Percentiles rank a stretch among this genome's conserved stretches.
Evolutionary conservation across 2,797 vertebrate species (phyloP).

Genomic region (Pseudopleuronectes americanus): DNA sequence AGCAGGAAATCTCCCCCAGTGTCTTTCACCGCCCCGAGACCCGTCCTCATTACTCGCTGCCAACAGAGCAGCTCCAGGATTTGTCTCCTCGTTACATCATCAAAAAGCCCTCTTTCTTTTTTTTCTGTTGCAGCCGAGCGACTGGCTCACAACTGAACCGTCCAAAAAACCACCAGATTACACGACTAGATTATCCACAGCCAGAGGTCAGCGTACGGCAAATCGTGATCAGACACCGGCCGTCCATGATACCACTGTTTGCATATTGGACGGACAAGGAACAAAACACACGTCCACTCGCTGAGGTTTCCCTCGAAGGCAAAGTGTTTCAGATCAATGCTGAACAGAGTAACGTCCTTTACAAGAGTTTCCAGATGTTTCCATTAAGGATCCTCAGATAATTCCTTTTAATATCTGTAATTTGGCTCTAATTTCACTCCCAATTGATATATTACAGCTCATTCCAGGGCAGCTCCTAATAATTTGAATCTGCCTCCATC

Average conservation of each 20-base stretch:
- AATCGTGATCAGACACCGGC: background rate
- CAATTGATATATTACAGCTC: too few species aligned
- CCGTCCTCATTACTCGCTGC: slow-evolving; percentile 42
- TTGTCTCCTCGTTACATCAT: slow-evolving; percentile 61
- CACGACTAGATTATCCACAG: slow-evolving; percentile 47
- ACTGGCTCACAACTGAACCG: slow-evolving; percentile 17
- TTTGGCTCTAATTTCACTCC: too few species aligned
- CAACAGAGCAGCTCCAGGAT: slow-evolving; percentile 55
- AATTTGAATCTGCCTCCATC: too few species aligned
- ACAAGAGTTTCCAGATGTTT: too few species aligned
- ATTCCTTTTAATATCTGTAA: too few species aligned
- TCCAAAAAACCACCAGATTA: slow-evolving; percentile 69
- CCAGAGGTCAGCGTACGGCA: slow-evolving; percentile 38
- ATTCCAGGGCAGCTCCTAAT: too few species aligned
- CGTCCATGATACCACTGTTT: background rate
- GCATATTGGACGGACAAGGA: background rate
- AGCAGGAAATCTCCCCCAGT: slow-evolving; percentile 42
- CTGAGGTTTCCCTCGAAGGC: too few species aligned
- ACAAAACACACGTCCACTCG: background rate
- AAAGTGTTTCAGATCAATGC: too few species aligned
- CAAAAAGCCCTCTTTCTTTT: slow-evolving; percentile 23
- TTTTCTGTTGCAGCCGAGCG: background rate
- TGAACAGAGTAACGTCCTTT: too few species aligned
- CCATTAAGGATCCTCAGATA: too few species aligned
- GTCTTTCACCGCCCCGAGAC: slow-evolving; percentile 21